A percentile compares a stretch with the other conserved stretches of the same genome.
Evolutionary conservation across 2,888 invertebrate genomes (phyloP).

Genomic region (Zele albiditarsus): DNA sequence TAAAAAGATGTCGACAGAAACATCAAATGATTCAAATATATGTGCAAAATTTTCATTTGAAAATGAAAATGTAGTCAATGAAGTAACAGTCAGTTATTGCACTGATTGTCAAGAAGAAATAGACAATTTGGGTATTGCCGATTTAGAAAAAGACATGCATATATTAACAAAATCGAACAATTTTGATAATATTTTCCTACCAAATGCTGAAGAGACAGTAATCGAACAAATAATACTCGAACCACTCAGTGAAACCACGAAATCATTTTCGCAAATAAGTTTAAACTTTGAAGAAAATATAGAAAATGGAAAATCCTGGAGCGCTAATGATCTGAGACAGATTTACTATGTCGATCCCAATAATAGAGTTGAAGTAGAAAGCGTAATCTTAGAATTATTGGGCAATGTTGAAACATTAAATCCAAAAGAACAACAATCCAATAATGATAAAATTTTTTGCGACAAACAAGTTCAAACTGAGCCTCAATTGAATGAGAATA

Average conservation of each 20-base stretch:
- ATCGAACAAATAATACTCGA: neutral
- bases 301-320: neutral
- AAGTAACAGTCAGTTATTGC: neutral
- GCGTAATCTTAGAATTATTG: neutral
- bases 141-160: neutral
- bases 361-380: neutral
- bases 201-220: neutral
- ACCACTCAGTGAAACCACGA: neutral
- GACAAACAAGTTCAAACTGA: slow-evolving; percentile 24
- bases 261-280: slow-evolving; percentile 22
- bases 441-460: neutral
- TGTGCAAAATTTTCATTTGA: neutral
- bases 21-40: neutral
- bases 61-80: neutral
- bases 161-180: neutral
- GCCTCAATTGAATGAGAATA: neutral
- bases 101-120: neutral
- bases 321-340: neutral
- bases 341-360: neutral
- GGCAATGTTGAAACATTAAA: neutral
- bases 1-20: neutral
- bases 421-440: neutral
- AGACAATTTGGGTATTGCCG: neutral
- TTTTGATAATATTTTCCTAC: neutral
- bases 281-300: neutral